Base-by-base conservation (phyloP, 2,888 invertebrate genomes). In the Cepaea hortensis region DNA sequence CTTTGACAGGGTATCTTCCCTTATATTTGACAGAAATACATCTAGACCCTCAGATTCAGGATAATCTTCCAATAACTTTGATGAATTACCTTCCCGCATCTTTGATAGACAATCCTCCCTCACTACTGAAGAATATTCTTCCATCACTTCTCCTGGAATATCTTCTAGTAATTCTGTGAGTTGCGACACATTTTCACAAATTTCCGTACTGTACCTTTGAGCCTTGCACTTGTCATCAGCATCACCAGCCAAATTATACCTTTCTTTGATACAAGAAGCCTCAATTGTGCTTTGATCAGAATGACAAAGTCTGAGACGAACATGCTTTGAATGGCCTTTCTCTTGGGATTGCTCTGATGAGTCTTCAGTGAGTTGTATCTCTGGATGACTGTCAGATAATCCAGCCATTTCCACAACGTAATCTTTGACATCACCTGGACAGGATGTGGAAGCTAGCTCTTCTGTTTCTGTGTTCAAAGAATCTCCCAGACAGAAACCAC, bases 21-120 rank as follows among this genome's bases (percentile, higher is more conserved):
- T 35, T 35, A 35, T 35, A n/a, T 79, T 55, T 61, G 77, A n/a
- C n/a, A 79, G n/a, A 79, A 79, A 79, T 61, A 61, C 2, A 79
- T 79, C 77, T 61, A 79, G 23, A 18, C 61, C 77, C 20, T 79
- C 77, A n/a, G 77, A 79, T 61, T 79, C 77, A 61, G 77, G 61
- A 61, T 61, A 79, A 61, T 61, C 77, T 11, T 79, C 77, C 76
- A 77, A 48, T 48, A 75, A 6, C 7, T 15, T 48, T 46, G 3
- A 15, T 6, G 75, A 15, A 68, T 3, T 7, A 50, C 35, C 35
- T 35, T 35, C 35, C 35, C 35, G 1, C 35, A 35, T 35, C 35
- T 35, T 35, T 35, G 35, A 35, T 35, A 35, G 35, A 35, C 35
- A 35, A 35, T 35, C 35, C 35, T 1, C 35, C 35, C 35, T 35